Percentiles rank a stretch among this genome's conserved stretches.
These are phyloP conservation scores for Anas georgica DNA, from an alignment of 2,797 vertebrate genomes.

Conservation along the genomic window DNA sequence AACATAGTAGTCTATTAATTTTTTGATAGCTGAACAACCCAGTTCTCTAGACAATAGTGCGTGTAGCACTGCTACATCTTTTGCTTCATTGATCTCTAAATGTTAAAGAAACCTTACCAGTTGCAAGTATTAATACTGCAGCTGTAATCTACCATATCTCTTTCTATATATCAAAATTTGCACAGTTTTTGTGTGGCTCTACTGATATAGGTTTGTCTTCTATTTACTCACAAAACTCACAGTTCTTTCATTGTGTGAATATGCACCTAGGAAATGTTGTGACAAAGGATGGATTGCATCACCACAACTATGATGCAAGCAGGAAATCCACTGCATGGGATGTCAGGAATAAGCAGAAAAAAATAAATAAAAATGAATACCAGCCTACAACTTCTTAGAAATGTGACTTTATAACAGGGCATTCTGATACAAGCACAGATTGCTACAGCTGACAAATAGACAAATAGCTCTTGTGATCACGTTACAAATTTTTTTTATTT, in stretches of 20 bases:
- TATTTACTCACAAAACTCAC: neutral
- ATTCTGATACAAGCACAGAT: neutral
- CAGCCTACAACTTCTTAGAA: neutral
- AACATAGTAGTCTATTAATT: neutral
- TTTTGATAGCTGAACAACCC: neutral
- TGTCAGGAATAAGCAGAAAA: neutral
- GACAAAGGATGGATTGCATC: neutral
- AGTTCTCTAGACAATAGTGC: neutral
- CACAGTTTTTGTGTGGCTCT: neutral
- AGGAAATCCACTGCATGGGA: neutral
- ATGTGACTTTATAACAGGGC: neutral
- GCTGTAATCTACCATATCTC: neutral
- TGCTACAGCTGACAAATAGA: neutral
- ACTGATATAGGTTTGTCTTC: neutral
- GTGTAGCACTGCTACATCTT: neutral
- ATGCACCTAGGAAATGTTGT: neutral
- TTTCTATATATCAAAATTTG: neutral
- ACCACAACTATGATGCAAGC: accelerated
- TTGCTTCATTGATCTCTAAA: neutral
- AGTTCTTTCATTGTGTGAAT: neutral
- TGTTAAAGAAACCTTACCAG: neutral
- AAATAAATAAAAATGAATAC: neutral
- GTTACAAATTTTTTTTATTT: neutral
- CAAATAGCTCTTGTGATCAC: neutral
- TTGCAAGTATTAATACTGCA: neutral